Evolutionary conservation across 2,888 invertebrate species (phyloP).

Genomic region (Drosophila buzzatii): DNA sequence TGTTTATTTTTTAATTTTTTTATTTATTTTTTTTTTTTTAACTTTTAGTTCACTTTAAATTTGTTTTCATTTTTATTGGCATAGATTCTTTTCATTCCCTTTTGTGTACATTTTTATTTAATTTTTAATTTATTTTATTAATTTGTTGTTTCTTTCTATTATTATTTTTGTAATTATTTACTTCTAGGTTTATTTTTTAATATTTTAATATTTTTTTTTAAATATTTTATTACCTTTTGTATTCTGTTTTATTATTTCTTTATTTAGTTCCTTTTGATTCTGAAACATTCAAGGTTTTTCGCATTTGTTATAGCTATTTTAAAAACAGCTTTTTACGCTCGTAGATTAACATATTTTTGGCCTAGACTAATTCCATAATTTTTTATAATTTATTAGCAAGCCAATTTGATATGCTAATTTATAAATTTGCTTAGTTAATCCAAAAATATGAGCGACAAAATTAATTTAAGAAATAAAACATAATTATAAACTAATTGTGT

Average conservation of each 20-base stretch:
- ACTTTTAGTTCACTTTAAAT: too few species aligned
- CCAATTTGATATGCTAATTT: conserved; percentile 11
- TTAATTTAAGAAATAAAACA: neutral
- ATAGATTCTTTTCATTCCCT: too few species aligned
- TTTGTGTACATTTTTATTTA: too few species aligned
- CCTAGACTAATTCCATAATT: conserved; percentile 2
- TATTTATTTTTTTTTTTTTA: too few species aligned
- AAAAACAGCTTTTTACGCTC: neutral
- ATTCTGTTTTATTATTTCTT: neutral
- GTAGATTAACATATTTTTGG: neutral
- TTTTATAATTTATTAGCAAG: neutral
- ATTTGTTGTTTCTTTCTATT: neutral
- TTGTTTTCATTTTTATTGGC: too few species aligned
- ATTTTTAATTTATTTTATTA: too few species aligned
- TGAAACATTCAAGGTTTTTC: neutral
- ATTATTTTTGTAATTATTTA: too few species aligned
- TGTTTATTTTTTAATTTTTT: too few species aligned
- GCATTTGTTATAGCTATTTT: neutral
- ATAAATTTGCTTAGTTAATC: neutral
- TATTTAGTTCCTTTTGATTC: neutral
- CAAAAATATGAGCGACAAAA: neutral
- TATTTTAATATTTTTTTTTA: too few species aligned
- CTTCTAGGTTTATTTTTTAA: too few species aligned
- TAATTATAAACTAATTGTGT: neutral
- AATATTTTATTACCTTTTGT: too few species aligned